Percentiles rank a stretch among this genome's conserved stretches.
Conservation (phyloP, 2,113 vertebrate species). For the Petaurus breviceps region DNA sequence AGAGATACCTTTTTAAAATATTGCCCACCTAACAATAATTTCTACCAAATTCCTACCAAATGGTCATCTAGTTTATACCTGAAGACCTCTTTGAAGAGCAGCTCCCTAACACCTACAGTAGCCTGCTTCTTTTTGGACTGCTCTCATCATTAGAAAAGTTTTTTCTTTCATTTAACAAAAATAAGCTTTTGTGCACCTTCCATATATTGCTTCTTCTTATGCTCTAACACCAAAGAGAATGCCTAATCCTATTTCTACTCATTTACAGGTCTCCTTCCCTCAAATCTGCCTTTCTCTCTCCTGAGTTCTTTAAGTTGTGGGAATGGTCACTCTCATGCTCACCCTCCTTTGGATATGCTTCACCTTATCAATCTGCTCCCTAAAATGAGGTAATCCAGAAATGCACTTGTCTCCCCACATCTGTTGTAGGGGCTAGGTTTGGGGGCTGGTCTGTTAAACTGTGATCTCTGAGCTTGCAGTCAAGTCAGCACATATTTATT, state of each 20-base stretch:
- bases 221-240: not conserved
- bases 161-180: not conserved
- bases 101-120: not conserved
- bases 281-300: not conserved
- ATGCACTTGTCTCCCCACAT: not conserved
- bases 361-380: not conserved
- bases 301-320: not conserved
- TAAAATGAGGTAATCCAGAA: not conserved
- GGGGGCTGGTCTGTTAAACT: not conserved
- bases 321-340: not conserved
- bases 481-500: not conserved
- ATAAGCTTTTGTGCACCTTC: not conserved
- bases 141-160: not conserved
- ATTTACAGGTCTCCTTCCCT: not conserved
- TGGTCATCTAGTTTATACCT: not conserved
- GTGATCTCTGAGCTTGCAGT: not conserved
- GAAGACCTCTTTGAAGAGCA: not conserved
- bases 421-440: not conserved
- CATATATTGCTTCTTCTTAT: not conserved
- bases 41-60: not conserved
- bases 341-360: not conserved
- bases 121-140: not conserved
- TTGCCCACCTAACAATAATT: not conserved
- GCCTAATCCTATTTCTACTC: not conserved
- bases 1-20: not conserved